These are phyloP conservation scores for Plemyria rubiginata DNA, from an alignment of 2,888 invertebrate species.

Conservation along the genomic window DNA sequence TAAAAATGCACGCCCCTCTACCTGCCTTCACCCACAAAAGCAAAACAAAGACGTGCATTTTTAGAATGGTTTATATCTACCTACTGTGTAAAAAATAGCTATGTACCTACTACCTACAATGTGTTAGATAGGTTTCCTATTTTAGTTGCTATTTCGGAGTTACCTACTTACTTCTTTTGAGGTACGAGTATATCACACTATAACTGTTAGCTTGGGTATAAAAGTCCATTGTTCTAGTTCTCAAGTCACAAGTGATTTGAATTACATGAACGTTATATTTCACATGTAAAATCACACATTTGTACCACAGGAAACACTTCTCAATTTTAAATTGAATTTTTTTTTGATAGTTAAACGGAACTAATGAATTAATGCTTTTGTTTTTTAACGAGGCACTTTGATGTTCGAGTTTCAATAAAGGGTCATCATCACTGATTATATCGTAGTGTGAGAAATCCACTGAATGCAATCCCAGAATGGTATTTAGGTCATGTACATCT, in stretches of 20 bases:
- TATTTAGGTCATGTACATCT: conserved; percentile 71
- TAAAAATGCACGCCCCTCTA: no score
- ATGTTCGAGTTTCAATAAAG: conserved; percentile 30
- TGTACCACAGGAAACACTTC: conserved; percentile 55
- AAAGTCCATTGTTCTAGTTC: conserved; percentile 41
- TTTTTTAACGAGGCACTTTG: conserved; percentile 38
- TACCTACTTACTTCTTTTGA: conserved; percentile 15
- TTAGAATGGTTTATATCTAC: no score
- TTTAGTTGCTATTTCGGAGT: no score
- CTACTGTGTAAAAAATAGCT: no score
- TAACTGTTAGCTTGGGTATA: conserved; percentile 15
- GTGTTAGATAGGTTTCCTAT: no score
- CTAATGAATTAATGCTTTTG: conserved; percentile 36
- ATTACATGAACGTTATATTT: conserved; percentile 49
- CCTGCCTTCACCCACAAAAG: no score
- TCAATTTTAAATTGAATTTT: conserved; percentile 50
- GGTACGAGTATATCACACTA: conserved; percentile 8
- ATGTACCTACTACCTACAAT: no score
- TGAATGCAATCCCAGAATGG: conserved; percentile 69
- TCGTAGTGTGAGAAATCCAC: conserved; percentile 57
- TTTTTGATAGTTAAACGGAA: conserved; percentile 51
- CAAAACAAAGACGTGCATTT: no score
- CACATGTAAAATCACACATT: conserved; percentile 45
- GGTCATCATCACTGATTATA: conserved; percentile 28
- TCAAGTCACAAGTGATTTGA: conserved; percentile 60